Conservation (phyloP, 2,888 invertebrate species). For the Drosophila nr. fundita region DNA sequence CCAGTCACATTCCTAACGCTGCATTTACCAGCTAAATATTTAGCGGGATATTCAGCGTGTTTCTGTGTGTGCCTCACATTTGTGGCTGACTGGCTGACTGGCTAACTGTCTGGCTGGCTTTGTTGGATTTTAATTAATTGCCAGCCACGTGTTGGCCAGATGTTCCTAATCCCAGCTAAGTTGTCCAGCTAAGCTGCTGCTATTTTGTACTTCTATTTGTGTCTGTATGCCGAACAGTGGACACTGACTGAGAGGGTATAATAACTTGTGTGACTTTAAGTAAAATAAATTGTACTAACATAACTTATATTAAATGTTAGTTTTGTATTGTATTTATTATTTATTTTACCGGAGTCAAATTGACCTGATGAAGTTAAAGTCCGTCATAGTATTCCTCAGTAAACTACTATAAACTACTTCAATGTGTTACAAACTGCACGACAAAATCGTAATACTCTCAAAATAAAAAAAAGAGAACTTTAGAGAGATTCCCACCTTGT, state of each 20-base stretch:
- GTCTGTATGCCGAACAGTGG: neutral
- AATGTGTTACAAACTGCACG: neutral
- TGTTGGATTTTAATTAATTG: constrained; percentile 81
- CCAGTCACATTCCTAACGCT: constrained; percentile 3
- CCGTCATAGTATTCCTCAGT: no score
- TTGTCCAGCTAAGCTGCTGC: constrained; percentile 40
- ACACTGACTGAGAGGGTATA: neutral
- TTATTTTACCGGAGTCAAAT: neutral
- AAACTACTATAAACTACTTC: no score
- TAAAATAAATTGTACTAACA: neutral
- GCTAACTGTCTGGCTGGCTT: constrained; percentile 35
- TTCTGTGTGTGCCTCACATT: constrained; percentile 32
- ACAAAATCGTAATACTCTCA: neutral
- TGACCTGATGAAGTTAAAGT: no score
- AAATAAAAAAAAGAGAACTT: neutral
- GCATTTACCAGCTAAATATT: constrained; percentile 25
- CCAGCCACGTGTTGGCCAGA: constrained; percentile 51
- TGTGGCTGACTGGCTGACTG: constrained; percentile 19
- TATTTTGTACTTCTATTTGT: constrained; percentile 39
- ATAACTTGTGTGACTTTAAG: neutral
- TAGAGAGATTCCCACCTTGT: neutral
- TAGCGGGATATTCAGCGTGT: constrained; percentile 16
- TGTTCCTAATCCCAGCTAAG: constrained; percentile 43
- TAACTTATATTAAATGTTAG: no score
- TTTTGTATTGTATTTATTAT: neutral